These are phyloP conservation scores for Todiramphus chloris DNA, from an alignment of 2,113 vertebrate species.

Conservation along the genomic window DNA sequence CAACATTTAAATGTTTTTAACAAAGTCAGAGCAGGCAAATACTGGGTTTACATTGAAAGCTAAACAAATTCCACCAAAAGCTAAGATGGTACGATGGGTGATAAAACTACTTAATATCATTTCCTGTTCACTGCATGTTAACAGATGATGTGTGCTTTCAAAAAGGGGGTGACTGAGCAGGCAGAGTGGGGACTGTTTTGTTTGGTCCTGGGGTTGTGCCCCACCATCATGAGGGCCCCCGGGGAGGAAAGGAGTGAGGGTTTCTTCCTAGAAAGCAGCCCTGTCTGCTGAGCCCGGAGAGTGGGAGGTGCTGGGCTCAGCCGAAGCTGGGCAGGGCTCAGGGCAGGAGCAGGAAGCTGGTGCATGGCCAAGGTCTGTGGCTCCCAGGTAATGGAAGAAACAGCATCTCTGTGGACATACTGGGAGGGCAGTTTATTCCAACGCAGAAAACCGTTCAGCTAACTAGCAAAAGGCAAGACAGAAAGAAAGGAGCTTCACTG, in stretches of 20 bases:
- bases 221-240: rapidly evolving
- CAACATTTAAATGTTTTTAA: not conserved
- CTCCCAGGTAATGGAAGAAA: not conserved
- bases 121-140: not conserved
- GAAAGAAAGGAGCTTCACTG: not conserved
- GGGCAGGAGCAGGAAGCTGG: not conserved
- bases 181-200: not conserved
- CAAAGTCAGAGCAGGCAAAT: not conserved
- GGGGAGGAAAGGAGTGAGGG: rapidly evolving
- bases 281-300: rapidly evolving
- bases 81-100: not conserved
- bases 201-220: not conserved
- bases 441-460: rapidly evolving
- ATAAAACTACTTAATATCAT: not conserved
- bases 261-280: not conserved
- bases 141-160: not conserved
- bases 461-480: not conserved
- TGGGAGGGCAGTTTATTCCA: not conserved
- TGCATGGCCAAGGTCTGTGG: not conserved
- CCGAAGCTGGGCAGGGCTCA: not conserved
- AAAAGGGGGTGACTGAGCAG: not conserved
- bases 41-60: not conserved
- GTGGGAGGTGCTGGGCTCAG: not conserved
- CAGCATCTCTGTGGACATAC: not conserved
- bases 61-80: not conserved